Evolutionary conservation across 2,113 vertebrate genomes (phyloP).

Genomic region (Tauraco erythrolophus): DNA sequence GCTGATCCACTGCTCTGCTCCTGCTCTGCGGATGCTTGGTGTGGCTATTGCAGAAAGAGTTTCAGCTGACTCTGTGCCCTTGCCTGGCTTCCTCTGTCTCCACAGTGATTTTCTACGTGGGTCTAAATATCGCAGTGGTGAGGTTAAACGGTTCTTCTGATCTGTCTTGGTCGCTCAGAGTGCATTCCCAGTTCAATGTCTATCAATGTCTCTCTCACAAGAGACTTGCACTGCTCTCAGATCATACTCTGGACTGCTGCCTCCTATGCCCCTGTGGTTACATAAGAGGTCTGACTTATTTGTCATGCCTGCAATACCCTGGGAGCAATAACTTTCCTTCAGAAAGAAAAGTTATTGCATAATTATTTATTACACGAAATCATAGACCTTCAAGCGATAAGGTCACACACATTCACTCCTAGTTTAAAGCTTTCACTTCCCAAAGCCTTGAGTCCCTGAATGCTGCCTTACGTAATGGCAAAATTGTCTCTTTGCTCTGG

Average conservation of each 20-base stretch:
- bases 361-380: neutral
- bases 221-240: neutral
- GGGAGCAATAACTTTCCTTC: neutral
- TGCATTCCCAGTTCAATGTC: neutral
- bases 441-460: neutral
- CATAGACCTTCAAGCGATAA: neutral
- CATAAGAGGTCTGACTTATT: neutral
- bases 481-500: neutral
- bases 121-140: neutral
- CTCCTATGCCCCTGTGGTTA: neutral
- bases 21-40: neutral
- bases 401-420: neutral
- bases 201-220: neutral
- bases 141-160: neutral
- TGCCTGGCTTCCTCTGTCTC: neutral
- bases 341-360: neutral
- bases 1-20: neutral
- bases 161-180: neutral
- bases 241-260: neutral
- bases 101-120: neutral
- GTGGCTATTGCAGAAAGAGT: neutral
- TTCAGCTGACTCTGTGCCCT: neutral
- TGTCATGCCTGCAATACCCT: neutral
- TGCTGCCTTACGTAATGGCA: neutral
- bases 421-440: neutral